Conservation (phyloP, 1,140 invertebrate species). For the Ceratina japonica region DNA sequence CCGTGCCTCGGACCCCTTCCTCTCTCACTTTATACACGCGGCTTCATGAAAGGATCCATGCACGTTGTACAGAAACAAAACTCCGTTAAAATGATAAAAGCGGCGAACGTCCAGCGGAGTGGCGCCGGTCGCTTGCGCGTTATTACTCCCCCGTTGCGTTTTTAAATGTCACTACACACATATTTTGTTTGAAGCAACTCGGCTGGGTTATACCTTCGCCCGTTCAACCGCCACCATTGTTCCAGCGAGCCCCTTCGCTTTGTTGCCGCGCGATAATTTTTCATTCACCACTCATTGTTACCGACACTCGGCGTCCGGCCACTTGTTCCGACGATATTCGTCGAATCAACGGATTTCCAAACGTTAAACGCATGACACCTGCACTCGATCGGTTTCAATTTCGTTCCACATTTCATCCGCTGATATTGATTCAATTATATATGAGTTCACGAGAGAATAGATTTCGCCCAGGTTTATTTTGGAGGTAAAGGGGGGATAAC, state of each 20-base stretch:
- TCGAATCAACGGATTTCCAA: too few relatives aligned
- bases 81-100: slow-evolving; percentile 41
- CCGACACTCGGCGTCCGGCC: too few relatives aligned
- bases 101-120: slow-evolving; percentile 28
- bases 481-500: too few relatives aligned
- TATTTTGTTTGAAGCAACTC: slow-evolving; percentile 14
- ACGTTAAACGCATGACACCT: too few relatives aligned
- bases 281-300: too few relatives aligned
- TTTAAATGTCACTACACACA: slow-evolving; percentile 24
- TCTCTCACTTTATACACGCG: slow-evolving; percentile 4
- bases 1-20: neutral
- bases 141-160: neutral
- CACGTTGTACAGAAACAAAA: slow-evolving; percentile 40
- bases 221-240: slow-evolving; percentile 4
- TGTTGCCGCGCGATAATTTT: too few relatives aligned
- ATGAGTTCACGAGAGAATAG: too few relatives aligned
- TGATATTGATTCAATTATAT: slow-evolving; percentile 67
- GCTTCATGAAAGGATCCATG: slow-evolving; percentile 38
- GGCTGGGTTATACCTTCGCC: neutral
- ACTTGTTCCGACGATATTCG: too few relatives aligned
- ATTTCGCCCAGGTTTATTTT: too few relatives aligned
- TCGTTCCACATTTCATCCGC: neutral
- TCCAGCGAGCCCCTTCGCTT: neutral
- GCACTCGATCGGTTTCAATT: too few relatives aligned
- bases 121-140: neutral